Evolutionary conservation across 2,888 invertebrate species (phyloP).

Genomic region (Ethmia dodecea): DNA sequence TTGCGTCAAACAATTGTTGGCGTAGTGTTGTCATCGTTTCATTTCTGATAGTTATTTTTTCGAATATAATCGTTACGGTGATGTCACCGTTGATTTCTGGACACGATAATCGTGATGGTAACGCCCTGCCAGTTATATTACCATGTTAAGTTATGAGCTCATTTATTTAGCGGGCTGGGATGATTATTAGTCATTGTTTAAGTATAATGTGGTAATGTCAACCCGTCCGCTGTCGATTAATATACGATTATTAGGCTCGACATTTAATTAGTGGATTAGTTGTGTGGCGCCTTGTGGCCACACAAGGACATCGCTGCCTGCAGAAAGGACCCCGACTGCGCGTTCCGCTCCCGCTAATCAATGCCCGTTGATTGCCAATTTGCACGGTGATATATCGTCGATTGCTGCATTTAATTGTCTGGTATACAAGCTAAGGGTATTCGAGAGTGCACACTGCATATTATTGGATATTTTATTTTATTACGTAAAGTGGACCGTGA

Average conservation of each 20-base stretch:
- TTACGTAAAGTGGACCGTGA: neutral
- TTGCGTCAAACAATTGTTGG: conserved; percentile 58
- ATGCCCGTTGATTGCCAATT: conserved; percentile 62
- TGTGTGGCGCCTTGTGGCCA: conserved; percentile 32
- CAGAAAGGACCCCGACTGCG: conserved; percentile 25
- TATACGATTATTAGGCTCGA: conserved; percentile 57
- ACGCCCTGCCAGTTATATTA: conserved; percentile 52
- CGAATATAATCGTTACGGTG: conserved; percentile 51
- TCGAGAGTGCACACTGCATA: neutral
- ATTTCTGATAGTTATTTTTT: conserved; percentile 43
- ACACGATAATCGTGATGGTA: conserved; percentile 61
- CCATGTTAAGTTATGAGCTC: conserved; percentile 57
- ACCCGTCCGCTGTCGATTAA: conserved; percentile 53
- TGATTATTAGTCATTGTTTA: conserved; percentile 49
- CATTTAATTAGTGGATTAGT: conserved; percentile 48
- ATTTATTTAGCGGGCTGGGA: conserved; percentile 48
- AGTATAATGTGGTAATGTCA: conserved; percentile 44
- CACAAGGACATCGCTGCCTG: conserved; percentile 16
- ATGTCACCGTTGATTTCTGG: conserved; percentile 61
- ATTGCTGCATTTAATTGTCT: conserved; percentile 44
- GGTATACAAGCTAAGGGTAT: conserved; percentile 2
- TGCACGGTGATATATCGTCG: conserved; percentile 49
- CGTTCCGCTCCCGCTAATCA: conserved; percentile 41
- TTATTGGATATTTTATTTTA: neutral
- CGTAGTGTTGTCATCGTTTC: conserved; percentile 57